Percentiles rank a stretch among this genome's conserved stretches.
phyloP scores from a whole-genome alignment of 1,140 invertebrate species.

The Globodera rostochiensis region DNA sequence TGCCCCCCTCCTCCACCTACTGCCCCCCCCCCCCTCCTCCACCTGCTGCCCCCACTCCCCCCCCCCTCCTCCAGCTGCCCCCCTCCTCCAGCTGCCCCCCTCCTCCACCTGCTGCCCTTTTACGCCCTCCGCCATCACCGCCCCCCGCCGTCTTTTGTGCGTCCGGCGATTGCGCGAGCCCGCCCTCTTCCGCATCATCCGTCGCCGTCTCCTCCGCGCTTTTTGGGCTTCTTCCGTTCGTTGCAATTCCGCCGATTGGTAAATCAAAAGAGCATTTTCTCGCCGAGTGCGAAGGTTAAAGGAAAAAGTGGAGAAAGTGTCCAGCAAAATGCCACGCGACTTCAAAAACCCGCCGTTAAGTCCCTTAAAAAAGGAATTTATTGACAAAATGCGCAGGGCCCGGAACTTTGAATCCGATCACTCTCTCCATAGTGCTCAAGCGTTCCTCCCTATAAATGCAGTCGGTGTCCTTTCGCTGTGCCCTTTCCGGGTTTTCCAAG shows the following conservation, averaged over 20 bases:
- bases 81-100: no score
- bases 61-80: no score
- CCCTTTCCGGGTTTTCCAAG: constrained; percentile 58
- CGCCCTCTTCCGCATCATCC: constrained; percentile 25
- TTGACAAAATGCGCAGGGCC: not conserved
- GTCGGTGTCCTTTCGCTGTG: constrained; percentile 55
- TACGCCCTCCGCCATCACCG: constrained; percentile 13
- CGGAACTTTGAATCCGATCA: constrained; percentile 54
- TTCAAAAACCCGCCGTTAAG: constrained; percentile 51
- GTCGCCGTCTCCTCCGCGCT: constrained; percentile 17
- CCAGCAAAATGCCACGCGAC: constrained; percentile 32
- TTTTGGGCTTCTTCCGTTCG: constrained; percentile 23
- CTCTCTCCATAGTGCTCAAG: constrained; percentile 46
- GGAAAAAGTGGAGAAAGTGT: constrained; percentile 46
- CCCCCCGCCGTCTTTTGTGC: not conserved
- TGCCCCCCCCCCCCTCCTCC: no score
- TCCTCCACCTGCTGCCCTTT: constrained; percentile 23
- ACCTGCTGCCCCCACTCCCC: no score
- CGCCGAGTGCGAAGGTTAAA: constrained; percentile 61
- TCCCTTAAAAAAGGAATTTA: constrained; percentile 5
- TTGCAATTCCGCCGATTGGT: constrained; percentile 52
- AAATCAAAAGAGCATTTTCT: constrained; percentile 58
- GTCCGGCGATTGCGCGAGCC: not conserved
- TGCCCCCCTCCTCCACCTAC: no score
- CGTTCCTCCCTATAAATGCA: constrained; percentile 54